Conservation (phyloP, 2,888 invertebrate genomes). For the Pollenia labialis region DNA sequence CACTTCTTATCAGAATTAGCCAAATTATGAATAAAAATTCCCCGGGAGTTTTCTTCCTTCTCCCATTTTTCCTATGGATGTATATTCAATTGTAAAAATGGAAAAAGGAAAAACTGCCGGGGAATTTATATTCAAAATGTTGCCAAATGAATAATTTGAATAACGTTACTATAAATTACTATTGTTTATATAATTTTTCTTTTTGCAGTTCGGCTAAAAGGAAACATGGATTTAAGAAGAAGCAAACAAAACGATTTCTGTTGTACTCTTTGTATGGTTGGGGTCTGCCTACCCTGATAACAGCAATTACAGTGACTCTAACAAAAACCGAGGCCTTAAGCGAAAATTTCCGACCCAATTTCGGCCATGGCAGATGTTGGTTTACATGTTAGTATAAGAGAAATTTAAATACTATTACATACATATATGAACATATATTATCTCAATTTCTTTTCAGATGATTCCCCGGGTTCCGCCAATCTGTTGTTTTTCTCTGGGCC, state of each 20-base stretch:
- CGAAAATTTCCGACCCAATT: constrained; percentile 85
- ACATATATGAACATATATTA: background rate
- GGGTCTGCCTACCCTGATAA: constrained; percentile 87
- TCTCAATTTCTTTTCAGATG: constrained; percentile 76
- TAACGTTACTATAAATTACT: background rate
- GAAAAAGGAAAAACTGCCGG: no score
- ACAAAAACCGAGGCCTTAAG: constrained; percentile 85
- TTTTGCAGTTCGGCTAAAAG: constrained; percentile 78
- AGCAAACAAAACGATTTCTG: constrained; percentile 85
- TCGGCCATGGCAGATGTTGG: constrained; percentile 88
- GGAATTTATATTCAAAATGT: no score
- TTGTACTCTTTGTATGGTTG: constrained; percentile 90
- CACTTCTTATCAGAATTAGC: no score
- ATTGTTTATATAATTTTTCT: background rate
- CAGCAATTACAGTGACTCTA: constrained; percentile 85
- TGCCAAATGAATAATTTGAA: no score
- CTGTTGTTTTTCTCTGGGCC: constrained; percentile 88
- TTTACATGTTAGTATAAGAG: constrained; percentile 83
- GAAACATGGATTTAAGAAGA: constrained; percentile 76
- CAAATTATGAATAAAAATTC: no score
- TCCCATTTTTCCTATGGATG: no score
- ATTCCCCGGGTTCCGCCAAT: constrained; percentile 82
- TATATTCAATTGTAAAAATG: no score
- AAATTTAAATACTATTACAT: background rate
- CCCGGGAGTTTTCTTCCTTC: no score